phyloP scores from a whole-genome alignment of 2,113 vertebrate genomes.

The Myodes glareolus region DNA sequence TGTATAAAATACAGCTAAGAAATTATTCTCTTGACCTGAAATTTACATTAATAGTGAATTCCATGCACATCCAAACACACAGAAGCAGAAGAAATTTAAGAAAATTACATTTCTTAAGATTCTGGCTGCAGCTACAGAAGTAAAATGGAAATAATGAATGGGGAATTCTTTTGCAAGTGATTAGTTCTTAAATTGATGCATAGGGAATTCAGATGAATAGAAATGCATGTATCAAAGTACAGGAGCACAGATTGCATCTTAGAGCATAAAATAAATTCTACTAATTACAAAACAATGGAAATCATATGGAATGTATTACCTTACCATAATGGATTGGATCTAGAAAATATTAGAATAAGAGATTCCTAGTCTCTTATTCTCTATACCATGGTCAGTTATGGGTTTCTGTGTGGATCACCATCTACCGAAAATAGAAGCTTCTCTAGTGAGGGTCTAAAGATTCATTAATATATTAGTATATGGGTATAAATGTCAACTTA shows the following conservation, averaged over 20 bases:
- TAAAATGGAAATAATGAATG: background rate
- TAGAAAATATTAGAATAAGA: constrained; percentile 4
- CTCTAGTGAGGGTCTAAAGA: background rate
- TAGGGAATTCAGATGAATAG: background rate
- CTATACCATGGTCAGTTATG: background rate
- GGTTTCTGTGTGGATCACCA: background rate
- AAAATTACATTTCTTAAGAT: background rate
- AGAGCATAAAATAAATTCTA: background rate
- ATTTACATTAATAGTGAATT: background rate
- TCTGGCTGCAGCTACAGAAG: background rate
- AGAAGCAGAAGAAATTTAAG: background rate
- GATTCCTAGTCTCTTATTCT: background rate
- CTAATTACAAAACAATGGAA: constrained; percentile 8
- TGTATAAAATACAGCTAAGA: constrained; percentile 16
- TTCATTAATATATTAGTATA: background rate
- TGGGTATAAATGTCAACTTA: background rate
- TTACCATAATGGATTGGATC: background rate
- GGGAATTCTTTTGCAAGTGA: background rate
- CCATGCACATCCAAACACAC: background rate
- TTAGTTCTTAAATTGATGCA: background rate
- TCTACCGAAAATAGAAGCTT: background rate
- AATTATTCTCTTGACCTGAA: background rate
- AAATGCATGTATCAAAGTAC: background rate
- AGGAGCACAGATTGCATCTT: background rate
- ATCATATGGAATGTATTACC: background rate